These are phyloP conservation scores for Ptychochromis oligacanthus DNA, from an alignment of 2,113 vertebrate genomes.

Conservation along the genomic window DNA sequence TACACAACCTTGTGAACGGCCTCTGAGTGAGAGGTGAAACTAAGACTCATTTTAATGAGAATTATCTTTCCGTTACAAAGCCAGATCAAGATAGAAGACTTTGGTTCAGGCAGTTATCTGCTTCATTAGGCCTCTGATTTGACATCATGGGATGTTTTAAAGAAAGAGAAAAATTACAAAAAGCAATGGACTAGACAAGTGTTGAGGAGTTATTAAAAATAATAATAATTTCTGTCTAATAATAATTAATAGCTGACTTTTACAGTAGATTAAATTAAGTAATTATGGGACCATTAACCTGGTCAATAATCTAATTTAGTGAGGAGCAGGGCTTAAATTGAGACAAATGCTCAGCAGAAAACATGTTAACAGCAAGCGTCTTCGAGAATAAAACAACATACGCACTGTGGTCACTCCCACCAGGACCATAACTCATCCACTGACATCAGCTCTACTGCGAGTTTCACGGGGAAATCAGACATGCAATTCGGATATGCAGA, in stretches of 20 bases:
- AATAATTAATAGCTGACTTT: slow-evolving; percentile 34
- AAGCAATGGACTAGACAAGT: background rate
- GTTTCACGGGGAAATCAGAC: background rate
- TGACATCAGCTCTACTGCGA: background rate
- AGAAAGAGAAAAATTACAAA: slow-evolving; percentile 4
- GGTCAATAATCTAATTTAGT: slow-evolving; percentile 47
- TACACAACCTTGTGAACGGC: background rate
- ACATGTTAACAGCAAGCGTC: background rate
- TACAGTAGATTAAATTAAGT: slow-evolving; percentile 25
- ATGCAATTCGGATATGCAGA: background rate
- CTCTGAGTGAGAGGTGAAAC: background rate
- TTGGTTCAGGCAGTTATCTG: slow-evolving; percentile 19
- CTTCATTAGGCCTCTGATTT: slow-evolving; percentile 12
- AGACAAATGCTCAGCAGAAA: slow-evolving; percentile 35
- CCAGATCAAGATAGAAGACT: background rate
- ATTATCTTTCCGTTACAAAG: background rate
- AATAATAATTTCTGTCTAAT: slow-evolving; percentile 11
- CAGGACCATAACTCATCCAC: background rate
- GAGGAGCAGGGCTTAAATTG: slow-evolving; percentile 5
- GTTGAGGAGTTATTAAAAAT: slow-evolving; percentile 20
- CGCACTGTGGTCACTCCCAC: background rate
- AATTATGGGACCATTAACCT: slow-evolving; percentile 41
- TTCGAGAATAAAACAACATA: background rate
- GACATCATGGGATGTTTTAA: slow-evolving; percentile 8
- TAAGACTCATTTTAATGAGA: background rate